Conservation (phyloP, 2,888 invertebrate genomes). For the Oegoconia quadripuncta region DNA sequence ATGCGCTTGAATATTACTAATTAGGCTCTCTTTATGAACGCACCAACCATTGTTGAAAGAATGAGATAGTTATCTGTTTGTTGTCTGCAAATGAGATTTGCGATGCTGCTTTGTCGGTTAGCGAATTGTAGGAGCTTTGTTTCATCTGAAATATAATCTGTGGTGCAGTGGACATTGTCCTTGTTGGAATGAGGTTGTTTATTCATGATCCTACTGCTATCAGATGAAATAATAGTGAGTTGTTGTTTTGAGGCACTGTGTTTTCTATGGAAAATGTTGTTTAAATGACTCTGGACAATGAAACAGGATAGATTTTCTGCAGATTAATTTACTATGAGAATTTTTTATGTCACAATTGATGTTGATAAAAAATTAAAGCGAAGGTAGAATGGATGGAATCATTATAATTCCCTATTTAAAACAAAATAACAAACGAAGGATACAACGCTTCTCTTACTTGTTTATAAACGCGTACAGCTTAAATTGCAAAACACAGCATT, state of each 20-base stretch:
- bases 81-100: slow-evolving; percentile 76
- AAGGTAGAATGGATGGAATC: too few species aligned
- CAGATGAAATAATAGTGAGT: slow-evolving; percentile 36
- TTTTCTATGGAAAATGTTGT: not conserved
- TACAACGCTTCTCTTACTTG: too few species aligned
- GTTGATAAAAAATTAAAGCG: too few species aligned
- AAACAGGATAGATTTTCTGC: not conserved
- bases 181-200: slow-evolving; percentile 39
- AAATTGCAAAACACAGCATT: too few species aligned
- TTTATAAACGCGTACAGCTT: too few species aligned
- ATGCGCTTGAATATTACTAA: slow-evolving; percentile 78
- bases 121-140: slow-evolving; percentile 69
- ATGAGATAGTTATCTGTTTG: slow-evolving; percentile 74
- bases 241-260: not conserved
- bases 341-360: too few species aligned
- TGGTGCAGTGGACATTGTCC: slow-evolving; percentile 47
- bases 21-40: slow-evolving; percentile 75
- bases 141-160: slow-evolving; percentile 62
- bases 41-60: slow-evolving; percentile 74
- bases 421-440: too few species aligned
- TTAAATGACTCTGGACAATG: not conserved
- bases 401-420: too few species aligned
- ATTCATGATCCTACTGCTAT: slow-evolving; percentile 34
- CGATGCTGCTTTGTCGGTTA: slow-evolving; percentile 73
- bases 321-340: not conserved